Conservation (phyloP, 2,113 vertebrate species). For the Raphicerus campestris region DNA sequence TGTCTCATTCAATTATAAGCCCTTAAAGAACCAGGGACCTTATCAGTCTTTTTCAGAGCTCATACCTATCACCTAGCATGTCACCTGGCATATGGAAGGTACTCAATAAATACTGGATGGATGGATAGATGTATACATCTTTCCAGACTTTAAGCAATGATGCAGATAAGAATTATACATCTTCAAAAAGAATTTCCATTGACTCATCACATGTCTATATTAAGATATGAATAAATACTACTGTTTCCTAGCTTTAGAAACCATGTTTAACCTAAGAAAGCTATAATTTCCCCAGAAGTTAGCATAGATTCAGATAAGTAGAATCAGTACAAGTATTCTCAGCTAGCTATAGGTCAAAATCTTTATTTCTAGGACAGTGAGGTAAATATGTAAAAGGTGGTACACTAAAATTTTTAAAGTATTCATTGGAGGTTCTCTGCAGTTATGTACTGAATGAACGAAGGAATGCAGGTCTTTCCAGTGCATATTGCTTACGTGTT, state of each 20-base stretch:
- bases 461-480: not conserved
- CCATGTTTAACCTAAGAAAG: not conserved
- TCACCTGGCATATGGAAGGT: not conserved
- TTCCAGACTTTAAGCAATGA: not conserved
- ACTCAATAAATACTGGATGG: not conserved
- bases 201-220: not conserved
- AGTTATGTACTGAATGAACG: not conserved
- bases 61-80: not conserved
- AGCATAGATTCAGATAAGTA: not conserved
- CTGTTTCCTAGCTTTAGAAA: conserved; percentile 13
- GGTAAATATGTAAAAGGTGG: not conserved
- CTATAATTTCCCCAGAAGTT: not conserved
- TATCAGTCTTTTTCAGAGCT: not conserved
- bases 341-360: not conserved
- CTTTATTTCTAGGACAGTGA: not conserved
- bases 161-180: not conserved
- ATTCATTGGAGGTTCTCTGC: not conserved
- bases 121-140: not conserved
- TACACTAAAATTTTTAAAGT: not conserved
- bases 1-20: not conserved
- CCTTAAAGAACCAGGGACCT: not conserved
- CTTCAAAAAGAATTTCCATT: conserved; percentile 6
- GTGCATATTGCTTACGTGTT: not conserved
- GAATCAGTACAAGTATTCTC: not conserved
- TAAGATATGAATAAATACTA: not conserved